These are phyloP conservation scores for Misgurnus mizolepis DNA, from an alignment of 2,113 vertebrate species.

Conservation along the genomic window DNA sequence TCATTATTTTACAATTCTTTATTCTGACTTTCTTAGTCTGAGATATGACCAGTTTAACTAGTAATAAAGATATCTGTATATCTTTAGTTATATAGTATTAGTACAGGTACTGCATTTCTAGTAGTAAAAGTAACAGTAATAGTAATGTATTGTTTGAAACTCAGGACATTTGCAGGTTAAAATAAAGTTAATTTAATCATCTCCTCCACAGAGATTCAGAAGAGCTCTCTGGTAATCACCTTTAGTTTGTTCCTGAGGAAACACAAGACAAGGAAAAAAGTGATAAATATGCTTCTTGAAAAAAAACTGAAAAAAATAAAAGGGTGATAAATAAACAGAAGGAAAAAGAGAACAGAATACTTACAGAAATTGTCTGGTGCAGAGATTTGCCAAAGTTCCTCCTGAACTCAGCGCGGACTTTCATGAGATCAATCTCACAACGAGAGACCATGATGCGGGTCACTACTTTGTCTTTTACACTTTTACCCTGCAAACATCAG, in stretches of 20 bases:
- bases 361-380: conserved; percentile 84
- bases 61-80: not conserved
- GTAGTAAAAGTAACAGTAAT: too few relatives aligned
- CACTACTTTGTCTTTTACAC: conserved; percentile 87
- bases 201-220: conserved; percentile 88
- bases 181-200: conserved; percentile 72
- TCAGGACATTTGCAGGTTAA: not conserved
- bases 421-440: conserved; percentile 92
- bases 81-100: too few relatives aligned
- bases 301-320: not conserved
- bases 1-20: not conserved
- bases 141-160: not conserved
- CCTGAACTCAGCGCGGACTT: conserved; percentile 91
- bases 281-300: conserved; percentile 4
- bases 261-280: not conserved
- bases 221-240: conserved; percentile 94
- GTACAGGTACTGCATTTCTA: not conserved
- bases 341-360: conserved; percentile 38
- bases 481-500: conserved; percentile 79
- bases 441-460: conserved; percentile 93
- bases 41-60: not conserved
- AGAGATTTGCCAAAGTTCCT: conserved; percentile 85
- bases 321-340: not conserved
- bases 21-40: not conserved
- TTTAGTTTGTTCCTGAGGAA: conserved; percentile 90